Conservation (phyloP, 2,888 invertebrate genomes). For the Drosophila acutilabella region DNA sequence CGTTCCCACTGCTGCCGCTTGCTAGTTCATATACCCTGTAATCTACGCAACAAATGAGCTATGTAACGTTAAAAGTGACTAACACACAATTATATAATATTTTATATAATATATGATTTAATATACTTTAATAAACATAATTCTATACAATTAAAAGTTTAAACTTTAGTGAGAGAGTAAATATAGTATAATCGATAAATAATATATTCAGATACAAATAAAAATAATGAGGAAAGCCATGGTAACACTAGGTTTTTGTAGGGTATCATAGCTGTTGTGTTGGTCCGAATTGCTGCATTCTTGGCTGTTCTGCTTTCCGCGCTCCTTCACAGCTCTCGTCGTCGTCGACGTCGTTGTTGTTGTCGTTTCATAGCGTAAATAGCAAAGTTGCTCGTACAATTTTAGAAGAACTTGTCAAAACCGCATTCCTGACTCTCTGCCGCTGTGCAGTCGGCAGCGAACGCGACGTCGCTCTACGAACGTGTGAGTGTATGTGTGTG, state of each 20-base stretch:
- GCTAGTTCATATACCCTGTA: constrained; percentile 43
- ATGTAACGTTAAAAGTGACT: background rate
- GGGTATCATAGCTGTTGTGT: constrained; percentile 35
- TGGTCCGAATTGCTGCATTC: constrained; percentile 33
- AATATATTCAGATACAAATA: too few relatives aligned
- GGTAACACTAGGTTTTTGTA: background rate
- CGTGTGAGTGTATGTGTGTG: constrained; percentile 28
- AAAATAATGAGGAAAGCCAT: too few relatives aligned
- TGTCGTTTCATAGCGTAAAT: constrained; percentile 81
- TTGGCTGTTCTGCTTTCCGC: constrained; percentile 79
- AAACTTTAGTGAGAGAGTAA: too few relatives aligned
- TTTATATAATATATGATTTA: too few relatives aligned
- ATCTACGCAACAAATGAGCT: background rate
- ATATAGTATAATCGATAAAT: too few relatives aligned
- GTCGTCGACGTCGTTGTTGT: constrained; percentile 33
- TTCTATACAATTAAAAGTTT: too few relatives aligned
- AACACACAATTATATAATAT: too few relatives aligned
- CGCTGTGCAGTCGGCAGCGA: constrained; percentile 57
- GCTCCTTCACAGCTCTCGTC: constrained; percentile 76
- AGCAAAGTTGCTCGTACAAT: constrained; percentile 83
- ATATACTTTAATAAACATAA: too few relatives aligned
- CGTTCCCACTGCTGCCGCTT: constrained; percentile 51
- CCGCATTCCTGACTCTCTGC: constrained; percentile 81
- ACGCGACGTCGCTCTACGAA: constrained; percentile 15
- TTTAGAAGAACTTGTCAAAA: constrained; percentile 85